A percentile compares a stretch with the other conserved stretches of the same genome.
Conservation (phyloP, 2,888 invertebrate species). For the Dioctria linearis region DNA sequence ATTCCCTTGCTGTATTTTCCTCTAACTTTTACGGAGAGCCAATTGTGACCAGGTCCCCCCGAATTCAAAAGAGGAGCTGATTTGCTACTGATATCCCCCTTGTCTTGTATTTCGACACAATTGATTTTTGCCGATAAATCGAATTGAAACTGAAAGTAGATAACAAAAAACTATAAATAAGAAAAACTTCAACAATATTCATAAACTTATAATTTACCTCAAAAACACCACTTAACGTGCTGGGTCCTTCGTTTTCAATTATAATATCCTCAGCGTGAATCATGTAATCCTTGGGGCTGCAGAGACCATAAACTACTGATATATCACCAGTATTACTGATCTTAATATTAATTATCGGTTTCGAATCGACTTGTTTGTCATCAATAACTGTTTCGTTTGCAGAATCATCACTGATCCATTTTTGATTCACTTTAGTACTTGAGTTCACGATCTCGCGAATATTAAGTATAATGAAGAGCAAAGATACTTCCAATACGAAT, state of each 20-base stretch:
- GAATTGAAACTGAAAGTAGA: constrained; percentile 55
- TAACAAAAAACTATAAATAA: not conserved
- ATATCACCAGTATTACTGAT: not conserved
- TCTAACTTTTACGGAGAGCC: constrained; percentile 69
- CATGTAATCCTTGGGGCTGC: constrained; percentile 44
- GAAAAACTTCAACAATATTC: not conserved
- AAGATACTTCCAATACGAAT: not conserved
- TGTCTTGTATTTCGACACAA: constrained; percentile 58
- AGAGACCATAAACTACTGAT: constrained; percentile 50
- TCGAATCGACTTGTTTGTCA: not conserved
- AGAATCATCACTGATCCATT: not conserved
- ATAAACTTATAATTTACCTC: constrained; percentile 52
- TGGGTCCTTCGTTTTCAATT: constrained; percentile 57
- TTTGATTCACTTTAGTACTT: not conserved
- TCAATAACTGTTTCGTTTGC: not conserved
- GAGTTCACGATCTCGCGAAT: not conserved
- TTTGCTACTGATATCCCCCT: constrained; percentile 55
- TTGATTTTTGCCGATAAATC: constrained; percentile 57
- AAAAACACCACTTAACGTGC: constrained; percentile 57
- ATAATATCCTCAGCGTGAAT: constrained; percentile 57
- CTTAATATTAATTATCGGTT: not conserved
- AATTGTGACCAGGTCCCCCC: constrained; percentile 71
- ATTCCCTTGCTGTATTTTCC: constrained; percentile 71
- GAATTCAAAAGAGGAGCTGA: constrained; percentile 58
- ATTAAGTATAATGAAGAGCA: not conserved